Conservation (phyloP, 1,140 invertebrate genomes). For the Caenorhabditis briggsae region DNA sequence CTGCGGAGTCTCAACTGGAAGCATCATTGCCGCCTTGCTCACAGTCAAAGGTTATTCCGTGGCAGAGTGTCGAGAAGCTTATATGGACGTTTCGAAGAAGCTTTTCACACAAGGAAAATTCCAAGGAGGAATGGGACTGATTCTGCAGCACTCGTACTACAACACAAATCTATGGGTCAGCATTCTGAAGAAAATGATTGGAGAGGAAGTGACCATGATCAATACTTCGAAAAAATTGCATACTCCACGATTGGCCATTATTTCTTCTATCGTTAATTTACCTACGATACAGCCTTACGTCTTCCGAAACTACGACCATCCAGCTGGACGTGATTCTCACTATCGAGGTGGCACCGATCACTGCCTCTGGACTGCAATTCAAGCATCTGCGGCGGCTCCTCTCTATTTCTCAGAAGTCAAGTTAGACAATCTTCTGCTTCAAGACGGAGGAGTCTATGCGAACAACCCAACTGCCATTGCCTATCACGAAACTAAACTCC, state of each 20-base stretch:
- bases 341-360: slow-evolving; percentile 83
- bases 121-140: slow-evolving; percentile 83
- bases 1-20: slow-evolving; percentile 90
- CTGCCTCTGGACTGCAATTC: slow-evolving; percentile 63
- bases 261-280: slow-evolving; percentile 83
- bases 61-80: slow-evolving; percentile 69
- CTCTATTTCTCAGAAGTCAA: slow-evolving; percentile 91
- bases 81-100: slow-evolving; percentile 73
- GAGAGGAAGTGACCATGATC: slow-evolving; percentile 63
- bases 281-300: slow-evolving; percentile 86
- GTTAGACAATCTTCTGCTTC: slow-evolving; percentile 80
- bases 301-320: slow-evolving; percentile 90
- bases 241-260: slow-evolving; percentile 68
- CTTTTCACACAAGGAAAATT: slow-evolving; percentile 78
- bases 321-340: slow-evolving; percentile 84
- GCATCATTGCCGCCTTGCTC: slow-evolving; percentile 79
- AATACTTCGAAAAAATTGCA: slow-evolving; percentile 65
- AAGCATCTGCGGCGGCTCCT: slow-evolving; percentile 91
- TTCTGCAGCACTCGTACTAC: slow-evolving; percentile 89
- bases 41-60: slow-evolving; percentile 74
- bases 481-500: slow-evolving; percentile 87
- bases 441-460: slow-evolving; percentile 85
- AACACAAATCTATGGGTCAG: slow-evolving; percentile 88
- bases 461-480: slow-evolving; percentile 93
- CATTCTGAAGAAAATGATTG: slow-evolving; percentile 82